phyloP scores from a whole-genome alignment of 2,113 vertebrate genomes.

The Semicossyphus pulcher region DNA sequence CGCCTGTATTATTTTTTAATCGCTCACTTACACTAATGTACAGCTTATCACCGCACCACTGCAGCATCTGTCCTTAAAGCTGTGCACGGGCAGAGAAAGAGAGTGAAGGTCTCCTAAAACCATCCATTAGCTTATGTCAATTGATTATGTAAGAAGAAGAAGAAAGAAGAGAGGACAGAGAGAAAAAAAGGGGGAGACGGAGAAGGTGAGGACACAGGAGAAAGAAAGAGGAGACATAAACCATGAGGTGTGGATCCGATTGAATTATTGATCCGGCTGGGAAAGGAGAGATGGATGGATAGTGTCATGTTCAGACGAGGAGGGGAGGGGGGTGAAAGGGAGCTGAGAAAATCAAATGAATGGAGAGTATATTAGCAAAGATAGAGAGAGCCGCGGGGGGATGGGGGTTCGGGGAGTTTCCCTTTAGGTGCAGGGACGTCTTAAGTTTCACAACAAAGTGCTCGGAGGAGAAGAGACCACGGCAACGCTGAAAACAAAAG shows the following conservation, averaged over 20 bases:
- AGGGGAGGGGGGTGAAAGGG: neutral
- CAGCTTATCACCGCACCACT: slow-evolving; percentile 15
- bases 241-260: slow-evolving; percentile 33
- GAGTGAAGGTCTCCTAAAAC: neutral
- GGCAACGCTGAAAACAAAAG: slow-evolving; percentile 14
- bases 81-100: neutral
- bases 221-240: slow-evolving; percentile 39
- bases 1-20: neutral
- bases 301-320: slow-evolving; percentile 67
- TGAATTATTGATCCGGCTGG: slow-evolving; percentile 82
- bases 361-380: slow-evolving; percentile 18
- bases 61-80: slow-evolving; percentile 8
- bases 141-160: neutral
- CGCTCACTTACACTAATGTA: neutral
- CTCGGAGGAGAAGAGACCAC: slow-evolving; percentile 1
- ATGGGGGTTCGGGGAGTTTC: slow-evolving; percentile 38
- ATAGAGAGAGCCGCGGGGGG: neutral
- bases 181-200: neutral
- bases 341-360: slow-evolving; percentile 27
- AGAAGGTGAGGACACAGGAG: neutral
- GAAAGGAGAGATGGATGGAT: slow-evolving; percentile 70
- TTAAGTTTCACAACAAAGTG: slow-evolving; percentile 63
- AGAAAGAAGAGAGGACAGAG: neutral
- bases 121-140: neutral
- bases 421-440: neutral